Conservation (phyloP, 2,888 invertebrate genomes). For the Apodemia mormo region DNA sequence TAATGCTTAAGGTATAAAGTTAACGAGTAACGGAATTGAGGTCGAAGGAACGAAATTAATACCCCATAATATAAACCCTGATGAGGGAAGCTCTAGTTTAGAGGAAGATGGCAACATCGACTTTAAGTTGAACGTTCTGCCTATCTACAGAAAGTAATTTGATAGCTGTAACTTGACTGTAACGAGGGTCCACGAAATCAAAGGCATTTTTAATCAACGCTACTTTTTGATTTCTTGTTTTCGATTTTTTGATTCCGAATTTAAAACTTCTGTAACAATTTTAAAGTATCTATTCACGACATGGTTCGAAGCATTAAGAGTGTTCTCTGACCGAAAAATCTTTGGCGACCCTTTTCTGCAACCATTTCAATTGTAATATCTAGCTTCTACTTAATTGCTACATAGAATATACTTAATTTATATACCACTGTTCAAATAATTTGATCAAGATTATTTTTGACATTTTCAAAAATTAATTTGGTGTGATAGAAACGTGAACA, state of each 20-base stretch:
- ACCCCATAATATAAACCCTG: slow-evolving; percentile 14
- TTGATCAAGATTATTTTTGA: no score
- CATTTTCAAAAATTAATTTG: no score
- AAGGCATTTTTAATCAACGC: slow-evolving; percentile 14
- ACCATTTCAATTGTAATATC: no score
- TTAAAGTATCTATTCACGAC: neutral
- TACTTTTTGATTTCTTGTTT: slow-evolving; percentile 6
- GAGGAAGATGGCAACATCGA: slow-evolving; percentile 14
- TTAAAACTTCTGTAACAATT: neutral
- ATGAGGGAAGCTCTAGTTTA: slow-evolving; percentile 7
- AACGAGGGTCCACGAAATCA: slow-evolving; percentile 9
- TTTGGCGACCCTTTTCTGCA: no score
- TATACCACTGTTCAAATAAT: no score
- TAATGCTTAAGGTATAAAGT: neutral
- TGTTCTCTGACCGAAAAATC: no score
- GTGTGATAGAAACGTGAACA: no score
- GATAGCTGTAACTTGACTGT: slow-evolving; percentile 4
- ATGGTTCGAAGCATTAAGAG: no score
- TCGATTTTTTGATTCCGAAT: neutral
- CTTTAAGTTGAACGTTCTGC: slow-evolving; percentile 7
- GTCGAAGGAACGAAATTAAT: slow-evolving; percentile 15
- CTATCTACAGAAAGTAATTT: slow-evolving; percentile 16
- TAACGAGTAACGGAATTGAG: slow-evolving; percentile 14
- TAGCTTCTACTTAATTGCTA: no score
- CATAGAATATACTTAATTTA: no score